These are phyloP conservation scores for Sus scrofa DNA, from an alignment of 2,113 vertebrate species.

Conservation along the genomic window T2T-Sscrofa CM000812.6:7808501-7809000, in stretches of 20 bases:
- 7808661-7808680: neutral
- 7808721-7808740: neutral
- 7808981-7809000: constrained; percentile 58
- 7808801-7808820: too few species aligned
- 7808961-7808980: neutral
- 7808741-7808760: neutral
- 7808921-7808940: constrained; percentile 72
- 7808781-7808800: neutral
- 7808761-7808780: neutral
- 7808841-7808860: neutral
- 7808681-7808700: too few species aligned
- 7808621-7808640: neutral
- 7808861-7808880: neutral
- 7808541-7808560: neutral
- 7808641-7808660: neutral
- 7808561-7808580: neutral
- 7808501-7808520: constrained; percentile 45
- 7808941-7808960: constrained; percentile 28
- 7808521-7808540: constrained; percentile 45
- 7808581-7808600: neutral
- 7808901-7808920: constrained; percentile 18
- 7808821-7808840: too few species aligned
- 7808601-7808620: neutral
- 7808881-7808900: constrained; percentile 70
- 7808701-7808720: neutral